Evolutionary conservation across 2,113 vertebrate genomes (phyloP).

Genomic region (Heterotilapia buettikoferi): DNA sequence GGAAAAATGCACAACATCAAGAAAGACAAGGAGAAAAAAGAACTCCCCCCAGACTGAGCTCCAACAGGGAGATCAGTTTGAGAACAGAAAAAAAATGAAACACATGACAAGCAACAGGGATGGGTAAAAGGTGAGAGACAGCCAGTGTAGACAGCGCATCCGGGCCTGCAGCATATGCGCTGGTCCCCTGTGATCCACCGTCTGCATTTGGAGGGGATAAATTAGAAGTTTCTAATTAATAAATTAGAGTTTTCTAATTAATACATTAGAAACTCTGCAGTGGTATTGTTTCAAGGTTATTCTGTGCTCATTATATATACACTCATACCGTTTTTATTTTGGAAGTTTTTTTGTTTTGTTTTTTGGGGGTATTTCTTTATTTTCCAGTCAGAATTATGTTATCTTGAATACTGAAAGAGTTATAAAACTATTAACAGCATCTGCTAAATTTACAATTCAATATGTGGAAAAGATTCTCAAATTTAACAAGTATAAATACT

Average conservation of each 20-base stretch:
- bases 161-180: not conserved
- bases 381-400: not conserved
- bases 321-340: not conserved
- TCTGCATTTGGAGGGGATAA: not conserved
- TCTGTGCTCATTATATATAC: not conserved
- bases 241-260: not conserved
- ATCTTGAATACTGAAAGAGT: not conserved
- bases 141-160: not conserved
- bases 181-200: not conserved
- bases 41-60: not conserved
- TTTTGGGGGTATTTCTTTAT: not conserved
- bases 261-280: not conserved
- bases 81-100: not conserved
- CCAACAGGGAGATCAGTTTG: not conserved
- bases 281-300: slow-evolving; percentile 3
- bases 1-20: not conserved
- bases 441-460: not conserved
- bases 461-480: not conserved
- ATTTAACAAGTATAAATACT: not conserved
- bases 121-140: not conserved
- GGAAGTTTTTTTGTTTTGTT: not conserved
- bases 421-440: not conserved
- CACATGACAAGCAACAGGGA: not conserved
- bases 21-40: not conserved
- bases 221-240: not conserved